Base-by-base conservation (phyloP, 2,797 vertebrate species). In the Erethizon dorsatum region DNA sequence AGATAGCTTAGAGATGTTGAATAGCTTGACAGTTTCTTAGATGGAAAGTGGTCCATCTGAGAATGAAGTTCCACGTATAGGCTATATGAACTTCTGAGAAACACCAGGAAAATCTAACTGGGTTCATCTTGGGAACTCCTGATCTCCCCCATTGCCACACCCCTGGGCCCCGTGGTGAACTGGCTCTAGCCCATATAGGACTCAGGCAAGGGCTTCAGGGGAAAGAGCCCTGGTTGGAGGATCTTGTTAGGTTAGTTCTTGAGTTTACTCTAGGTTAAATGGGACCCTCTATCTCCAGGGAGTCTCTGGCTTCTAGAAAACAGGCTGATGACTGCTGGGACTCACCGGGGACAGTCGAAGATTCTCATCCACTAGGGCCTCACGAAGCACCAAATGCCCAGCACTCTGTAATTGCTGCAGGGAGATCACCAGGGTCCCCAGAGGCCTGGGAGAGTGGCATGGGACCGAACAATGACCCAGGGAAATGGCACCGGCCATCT, bases 341-440 rank as follows among this genome's bases (percentile, higher is more conserved):
- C 99, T 99, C 97, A 99, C 99, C 59, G 98, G 98, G 0, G 99
- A 99, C 96, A 99, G 98, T 95, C 97, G 98, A 97, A 99, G 98
- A 98, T 99, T 99, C 97, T 97, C 98, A 94, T 99, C 99, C 18
- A 99, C 98, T 0, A 99, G 99, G 3, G 98, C 98, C 96, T 99
- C 99, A 69, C 88, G 98, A 56, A 99, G 98, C 92, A 99, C 97
- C 97, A 99, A 97, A 91, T 99, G 99, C 47, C 99, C 99, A 0
- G 98, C 93, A 0, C 97, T 98, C 91, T 99, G 98, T 50, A 99
- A 98, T 95, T 99, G 99, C 98, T 99, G 99, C 88, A 99, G 99
- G 96, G 99, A 99, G 97, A 99, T 98, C 56, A 99, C 98, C 94
- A 99, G 98, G 57, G 98, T 99, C 41, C 99, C 99, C 0, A 99